These are phyloP conservation scores for Oreochromis aureus DNA, from an alignment of 2,113 vertebrate genomes.

Conservation along the genomic window DNA sequence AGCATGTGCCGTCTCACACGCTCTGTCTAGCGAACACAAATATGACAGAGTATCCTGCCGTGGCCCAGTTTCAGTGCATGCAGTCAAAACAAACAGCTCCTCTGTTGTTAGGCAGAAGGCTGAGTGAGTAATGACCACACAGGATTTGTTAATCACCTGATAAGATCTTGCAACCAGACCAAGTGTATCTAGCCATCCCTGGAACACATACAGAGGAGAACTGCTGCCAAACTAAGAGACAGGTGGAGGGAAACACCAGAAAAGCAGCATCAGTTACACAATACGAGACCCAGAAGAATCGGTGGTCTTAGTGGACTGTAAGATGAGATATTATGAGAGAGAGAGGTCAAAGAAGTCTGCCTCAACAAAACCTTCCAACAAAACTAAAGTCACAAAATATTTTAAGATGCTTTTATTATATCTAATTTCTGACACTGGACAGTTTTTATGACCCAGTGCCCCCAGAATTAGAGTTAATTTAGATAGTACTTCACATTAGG, in stretches of 20 bases:
- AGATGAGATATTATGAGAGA: background rate
- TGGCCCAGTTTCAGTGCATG: constrained; percentile 20
- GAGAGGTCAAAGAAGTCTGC: background rate
- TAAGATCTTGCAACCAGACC: constrained; percentile 24
- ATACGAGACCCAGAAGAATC: background rate
- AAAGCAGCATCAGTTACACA: background rate
- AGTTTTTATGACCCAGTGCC: background rate
- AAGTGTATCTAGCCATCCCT: background rate
- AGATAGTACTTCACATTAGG: background rate
- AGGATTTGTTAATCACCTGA: constrained; percentile 38
- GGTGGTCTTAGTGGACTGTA: background rate
- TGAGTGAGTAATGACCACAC: constrained; percentile 17
- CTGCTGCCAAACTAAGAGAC: background rate
- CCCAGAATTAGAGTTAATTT: background rate
- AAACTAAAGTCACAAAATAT: background rate
- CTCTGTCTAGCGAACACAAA: background rate
- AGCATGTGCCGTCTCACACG: background rate
- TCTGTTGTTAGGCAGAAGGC: constrained; percentile 32
- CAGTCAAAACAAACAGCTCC: constrained; percentile 42
- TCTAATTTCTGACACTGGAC: background rate
- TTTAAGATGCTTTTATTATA: background rate
- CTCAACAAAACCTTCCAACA: background rate
- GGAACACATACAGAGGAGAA: background rate
- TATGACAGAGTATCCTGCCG: background rate
- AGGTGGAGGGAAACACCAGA: background rate